Evolutionary conservation across 2,888 invertebrate species (phyloP).

Genomic region (Eutolmus rufibarbis): DNA sequence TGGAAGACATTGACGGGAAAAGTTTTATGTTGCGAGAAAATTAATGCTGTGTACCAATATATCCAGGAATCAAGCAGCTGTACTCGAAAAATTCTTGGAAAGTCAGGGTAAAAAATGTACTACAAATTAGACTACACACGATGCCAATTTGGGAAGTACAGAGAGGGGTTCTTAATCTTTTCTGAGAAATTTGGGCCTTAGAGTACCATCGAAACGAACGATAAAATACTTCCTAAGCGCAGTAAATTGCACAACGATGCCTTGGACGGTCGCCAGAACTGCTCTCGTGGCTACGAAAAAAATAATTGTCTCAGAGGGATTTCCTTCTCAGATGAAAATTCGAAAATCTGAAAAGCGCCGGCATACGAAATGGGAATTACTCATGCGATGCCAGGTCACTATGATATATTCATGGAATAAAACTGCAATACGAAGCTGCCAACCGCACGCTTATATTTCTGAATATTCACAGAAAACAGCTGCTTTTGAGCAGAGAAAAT

Average conservation of each 20-base stretch:
- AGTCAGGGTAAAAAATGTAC: not conserved
- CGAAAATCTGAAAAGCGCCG: not conserved
- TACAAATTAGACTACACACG: not conserved
- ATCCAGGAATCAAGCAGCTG: not conserved
- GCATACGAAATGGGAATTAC: not conserved
- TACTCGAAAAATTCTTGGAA: not conserved
- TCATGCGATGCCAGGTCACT: not conserved
- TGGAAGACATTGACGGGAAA: not conserved
- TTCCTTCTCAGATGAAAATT: constrained; percentile 3
- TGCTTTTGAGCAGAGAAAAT: not conserved
- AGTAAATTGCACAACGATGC: not conserved
- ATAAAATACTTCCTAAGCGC: not conserved
- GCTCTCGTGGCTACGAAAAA: not conserved
- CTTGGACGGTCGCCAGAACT: not conserved
- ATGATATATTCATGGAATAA: not conserved
- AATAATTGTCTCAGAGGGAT: constrained; percentile 10
- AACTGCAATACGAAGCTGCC: not conserved
- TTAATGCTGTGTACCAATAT: not conserved
- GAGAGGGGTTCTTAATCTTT: not conserved
- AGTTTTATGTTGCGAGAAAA: not conserved
- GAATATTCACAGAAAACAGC: not conserved
- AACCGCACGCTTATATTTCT: not conserved
- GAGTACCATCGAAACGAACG: not conserved
- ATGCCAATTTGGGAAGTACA: not conserved
- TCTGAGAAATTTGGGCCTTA: not conserved